Evolutionary conservation across 2,888 invertebrate species (phyloP).

Genomic region (Thymelicus sylvestris): DNA sequence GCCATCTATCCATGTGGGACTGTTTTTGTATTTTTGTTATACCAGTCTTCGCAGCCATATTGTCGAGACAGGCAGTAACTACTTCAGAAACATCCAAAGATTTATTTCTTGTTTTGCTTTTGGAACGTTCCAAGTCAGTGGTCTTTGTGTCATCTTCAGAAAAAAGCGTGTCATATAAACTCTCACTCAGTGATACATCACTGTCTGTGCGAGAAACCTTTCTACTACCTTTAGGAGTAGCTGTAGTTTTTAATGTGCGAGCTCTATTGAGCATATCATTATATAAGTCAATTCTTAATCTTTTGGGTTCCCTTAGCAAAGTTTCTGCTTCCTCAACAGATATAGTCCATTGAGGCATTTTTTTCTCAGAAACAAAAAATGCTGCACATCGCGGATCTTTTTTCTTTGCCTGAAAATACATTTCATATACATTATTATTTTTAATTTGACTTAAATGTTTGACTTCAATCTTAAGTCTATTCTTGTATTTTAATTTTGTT

Average conservation of each 20-base stretch:
- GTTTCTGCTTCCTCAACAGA: constrained; percentile 91
- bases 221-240: constrained; percentile 56
- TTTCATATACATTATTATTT: background rate
- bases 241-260: constrained; percentile 53
- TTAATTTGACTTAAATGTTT: too few species aligned
- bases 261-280: constrained; percentile 64
- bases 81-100: constrained; percentile 77
- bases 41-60: constrained; percentile 80
- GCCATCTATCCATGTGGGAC: constrained; percentile 81
- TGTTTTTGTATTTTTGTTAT: constrained; percentile 78
- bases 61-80: constrained; percentile 77
- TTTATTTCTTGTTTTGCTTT: constrained; percentile 61
- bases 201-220: constrained; percentile 72
- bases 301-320: constrained; percentile 82
- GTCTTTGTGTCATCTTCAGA: constrained; percentile 69
- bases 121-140: constrained; percentile 60
- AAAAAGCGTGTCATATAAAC: constrained; percentile 76
- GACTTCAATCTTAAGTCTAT: too few species aligned
- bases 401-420: constrained; percentile 72
- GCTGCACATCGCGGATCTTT: constrained; percentile 81
- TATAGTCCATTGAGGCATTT: constrained; percentile 86
- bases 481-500: too few species aligned
- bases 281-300: constrained; percentile 84
- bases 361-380: constrained; percentile 81
- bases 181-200: constrained; percentile 78